phyloP scores from a whole-genome alignment of 1,140 invertebrate genomes.

The Papilio helenus region DNA sequence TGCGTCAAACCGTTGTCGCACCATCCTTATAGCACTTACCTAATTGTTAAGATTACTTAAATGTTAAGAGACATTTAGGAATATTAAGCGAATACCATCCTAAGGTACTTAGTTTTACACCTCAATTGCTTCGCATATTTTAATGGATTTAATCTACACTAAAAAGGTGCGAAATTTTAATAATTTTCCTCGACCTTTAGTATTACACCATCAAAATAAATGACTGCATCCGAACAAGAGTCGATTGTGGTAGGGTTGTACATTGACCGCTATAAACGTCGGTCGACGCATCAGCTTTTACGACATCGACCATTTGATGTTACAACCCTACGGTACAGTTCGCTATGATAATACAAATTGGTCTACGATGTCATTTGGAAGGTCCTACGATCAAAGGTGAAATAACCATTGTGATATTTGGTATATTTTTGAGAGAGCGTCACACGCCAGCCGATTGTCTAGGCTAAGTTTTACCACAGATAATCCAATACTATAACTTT shows the following conservation, averaged over 20 bases:
- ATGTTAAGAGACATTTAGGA: no score
- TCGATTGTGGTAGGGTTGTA: slow-evolving; percentile 8
- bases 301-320: slow-evolving; percentile 4
- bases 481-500: no score
- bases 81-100: background rate
- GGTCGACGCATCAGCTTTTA: slow-evolving; percentile 11
- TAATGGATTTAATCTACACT: background rate
- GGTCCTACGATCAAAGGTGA: background rate
- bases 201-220: slow-evolving; percentile 9
- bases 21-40: background rate
- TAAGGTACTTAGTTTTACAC: background rate
- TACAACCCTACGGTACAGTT: slow-evolving; percentile 7
- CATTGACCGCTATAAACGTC: slow-evolving; percentile 11
- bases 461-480: no score
- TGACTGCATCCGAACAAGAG: background rate
- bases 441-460: no score
- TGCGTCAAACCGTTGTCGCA: background rate
- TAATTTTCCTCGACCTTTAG: background rate
- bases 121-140: background rate
- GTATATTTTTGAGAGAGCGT: background rate
- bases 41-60: background rate
- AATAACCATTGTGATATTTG: background rate
- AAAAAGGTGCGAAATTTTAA: background rate
- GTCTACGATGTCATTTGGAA: background rate
- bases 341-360: background rate